Conservation (phyloP, 2,113 vertebrate species). For the Anas platyrhynchos region DNA sequence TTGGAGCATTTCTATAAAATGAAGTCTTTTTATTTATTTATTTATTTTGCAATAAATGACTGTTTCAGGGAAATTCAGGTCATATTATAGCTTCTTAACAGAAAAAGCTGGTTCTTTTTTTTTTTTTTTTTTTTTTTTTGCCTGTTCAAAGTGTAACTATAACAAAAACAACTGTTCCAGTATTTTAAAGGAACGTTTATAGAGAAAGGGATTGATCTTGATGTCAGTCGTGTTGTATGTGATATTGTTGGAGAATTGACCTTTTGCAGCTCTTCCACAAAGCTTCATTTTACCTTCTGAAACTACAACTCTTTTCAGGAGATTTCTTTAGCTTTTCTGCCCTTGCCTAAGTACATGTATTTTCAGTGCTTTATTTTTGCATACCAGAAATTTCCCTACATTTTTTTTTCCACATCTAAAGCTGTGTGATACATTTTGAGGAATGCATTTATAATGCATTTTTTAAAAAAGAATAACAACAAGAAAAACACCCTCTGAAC, state of each 20-base stretch:
- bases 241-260: not conserved
- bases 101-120: fast-evolving
- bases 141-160: not conserved
- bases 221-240: not conserved
- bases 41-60: not conserved
- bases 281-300: not conserved
- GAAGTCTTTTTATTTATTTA: not conserved
- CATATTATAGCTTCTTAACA: not conserved
- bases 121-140: not conserved
- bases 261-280: not conserved
- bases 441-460: not conserved
- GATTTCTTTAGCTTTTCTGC: not conserved
- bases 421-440: not conserved
- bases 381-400: not conserved
- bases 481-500: not conserved
- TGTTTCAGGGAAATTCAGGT: not conserved
- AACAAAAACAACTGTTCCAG: not conserved
- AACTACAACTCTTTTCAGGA: not conserved
- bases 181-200: not conserved
- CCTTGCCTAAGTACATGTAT: not conserved
- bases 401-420: not conserved
- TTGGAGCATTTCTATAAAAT: not conserved
- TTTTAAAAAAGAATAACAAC: not conserved
- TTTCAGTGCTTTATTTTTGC: not conserved
- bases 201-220: not conserved